Conservation (phyloP, 2,113 vertebrate genomes). For the Scartelaos histophorus region DNA sequence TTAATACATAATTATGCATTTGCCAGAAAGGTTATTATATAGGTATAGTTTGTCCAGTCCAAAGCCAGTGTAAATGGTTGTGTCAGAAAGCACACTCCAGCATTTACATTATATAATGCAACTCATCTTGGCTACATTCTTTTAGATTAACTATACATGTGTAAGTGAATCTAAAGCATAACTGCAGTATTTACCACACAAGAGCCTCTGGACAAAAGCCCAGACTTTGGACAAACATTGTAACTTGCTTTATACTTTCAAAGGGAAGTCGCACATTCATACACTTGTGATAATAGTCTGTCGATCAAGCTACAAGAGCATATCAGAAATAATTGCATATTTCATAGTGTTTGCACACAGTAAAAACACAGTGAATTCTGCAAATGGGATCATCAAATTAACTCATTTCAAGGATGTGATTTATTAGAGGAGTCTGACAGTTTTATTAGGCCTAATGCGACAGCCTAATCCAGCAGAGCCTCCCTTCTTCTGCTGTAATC, state of each 20-base stretch:
- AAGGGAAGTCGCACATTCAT: slow-evolving; percentile 13
- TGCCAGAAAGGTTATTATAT: background rate
- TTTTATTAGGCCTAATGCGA: slow-evolving; percentile 69
- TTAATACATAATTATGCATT: background rate
- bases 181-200: background rate
- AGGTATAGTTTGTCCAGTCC: background rate
- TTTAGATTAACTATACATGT: background rate
- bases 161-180: background rate
- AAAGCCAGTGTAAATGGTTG: background rate
- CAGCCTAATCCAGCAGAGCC: slow-evolving; percentile 63
- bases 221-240: background rate
- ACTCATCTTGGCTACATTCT: background rate
- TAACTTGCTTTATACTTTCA: background rate
- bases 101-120: background rate
- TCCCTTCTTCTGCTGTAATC: slow-evolving; percentile 65
- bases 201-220: background rate
- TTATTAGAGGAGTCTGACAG: slow-evolving; percentile 62
- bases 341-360: background rate
- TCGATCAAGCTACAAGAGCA: background rate
- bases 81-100: background rate
- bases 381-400: slow-evolving; percentile 7
- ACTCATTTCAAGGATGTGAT: slow-evolving; percentile 30
- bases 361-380: background rate
- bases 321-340: background rate
- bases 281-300: background rate